These are phyloP conservation scores for Pharmacophagus antenor DNA, from an alignment of 2,888 invertebrate species.

Conservation along the genomic window DNA sequence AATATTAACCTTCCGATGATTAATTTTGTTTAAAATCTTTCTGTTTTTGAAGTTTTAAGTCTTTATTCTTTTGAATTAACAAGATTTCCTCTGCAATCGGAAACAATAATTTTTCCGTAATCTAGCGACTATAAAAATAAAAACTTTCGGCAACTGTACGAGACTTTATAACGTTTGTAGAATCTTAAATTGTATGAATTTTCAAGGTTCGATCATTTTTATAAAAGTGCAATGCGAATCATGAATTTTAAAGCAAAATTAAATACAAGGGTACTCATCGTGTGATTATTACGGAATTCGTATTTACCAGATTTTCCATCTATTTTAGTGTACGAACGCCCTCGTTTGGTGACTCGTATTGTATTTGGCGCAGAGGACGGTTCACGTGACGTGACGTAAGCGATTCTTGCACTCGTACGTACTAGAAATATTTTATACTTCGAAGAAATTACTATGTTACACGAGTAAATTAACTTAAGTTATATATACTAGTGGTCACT, in stretches of 20 bases:
- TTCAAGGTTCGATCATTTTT: neutral
- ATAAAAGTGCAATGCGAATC: neutral
- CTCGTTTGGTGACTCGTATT: slow-evolving; percentile 47
- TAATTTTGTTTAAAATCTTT: neutral
- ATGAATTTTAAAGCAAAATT: neutral
- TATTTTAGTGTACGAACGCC: slow-evolving; percentile 42
- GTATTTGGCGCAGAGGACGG: slow-evolving; percentile 51
- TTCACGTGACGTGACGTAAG: slow-evolving; percentile 48
- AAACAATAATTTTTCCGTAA: neutral
- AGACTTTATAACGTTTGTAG: too few relatives aligned
- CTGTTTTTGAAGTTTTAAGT: neutral
- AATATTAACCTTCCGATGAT: too few relatives aligned
- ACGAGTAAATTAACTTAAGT: neutral
- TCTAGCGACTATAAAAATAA: neutral
- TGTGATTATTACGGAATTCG: slow-evolving; percentile 35
- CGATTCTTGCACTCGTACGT: slow-evolving; percentile 5
- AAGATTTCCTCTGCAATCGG: neutral
- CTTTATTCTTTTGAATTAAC: neutral
- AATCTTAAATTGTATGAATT: neutral
- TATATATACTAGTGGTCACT: neutral
- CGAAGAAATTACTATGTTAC: slow-evolving; percentile 20
- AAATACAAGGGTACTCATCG: slow-evolving; percentile 17
- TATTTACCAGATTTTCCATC: slow-evolving; percentile 37
- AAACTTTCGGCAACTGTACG: neutral
- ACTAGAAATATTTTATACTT: neutral